phyloP scores from a whole-genome alignment of 2,113 vertebrate species.

The Prietella phreatophila region DNA sequence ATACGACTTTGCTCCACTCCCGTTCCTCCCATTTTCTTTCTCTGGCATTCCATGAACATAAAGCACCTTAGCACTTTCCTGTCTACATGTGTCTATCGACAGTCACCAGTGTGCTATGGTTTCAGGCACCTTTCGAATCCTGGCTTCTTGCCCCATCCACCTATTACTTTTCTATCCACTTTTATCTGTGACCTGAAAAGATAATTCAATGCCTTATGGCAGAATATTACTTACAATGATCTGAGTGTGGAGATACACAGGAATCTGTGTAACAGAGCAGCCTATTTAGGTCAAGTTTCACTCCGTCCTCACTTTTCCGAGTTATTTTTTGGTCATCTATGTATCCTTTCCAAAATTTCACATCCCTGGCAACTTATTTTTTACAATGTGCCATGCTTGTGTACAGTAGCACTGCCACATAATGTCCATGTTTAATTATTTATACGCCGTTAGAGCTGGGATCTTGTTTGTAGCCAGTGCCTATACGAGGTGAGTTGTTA shows the following conservation, averaged over 20 bases:
- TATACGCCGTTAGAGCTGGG: too few relatives aligned
- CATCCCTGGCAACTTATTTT: not conserved
- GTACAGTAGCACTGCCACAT: too few relatives aligned
- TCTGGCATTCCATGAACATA: not conserved
- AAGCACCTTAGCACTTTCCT: not conserved
- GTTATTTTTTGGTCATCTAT: not conserved
- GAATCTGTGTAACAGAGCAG: slow-evolving; percentile 18
- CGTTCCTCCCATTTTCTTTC: not conserved
- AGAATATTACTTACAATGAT: slow-evolving; percentile 45
- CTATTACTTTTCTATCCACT: slow-evolving; percentile 39
- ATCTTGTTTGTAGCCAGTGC: too few relatives aligned
- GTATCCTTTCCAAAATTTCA: not conserved
- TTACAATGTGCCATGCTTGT: slow-evolving; percentile 41
- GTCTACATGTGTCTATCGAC: not conserved
- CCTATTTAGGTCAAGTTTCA: slow-evolving; percentile 37
- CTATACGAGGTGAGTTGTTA: too few relatives aligned
- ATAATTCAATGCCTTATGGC: slow-evolving; percentile 43
- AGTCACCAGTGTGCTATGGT: slow-evolving; percentile 1
- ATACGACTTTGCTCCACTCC: slow-evolving; percentile 22
- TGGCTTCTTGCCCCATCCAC: slow-evolving; percentile 36
- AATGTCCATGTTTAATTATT: too few relatives aligned
- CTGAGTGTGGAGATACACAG: slow-evolving; percentile 22
- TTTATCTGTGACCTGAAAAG: slow-evolving; percentile 8
- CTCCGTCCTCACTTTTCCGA: slow-evolving; percentile 16
- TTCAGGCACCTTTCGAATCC: slow-evolving; percentile 36